Evolutionary conservation across 2,888 invertebrate species (phyloP), one percentile per base, ranked within the genome.

Genomic region (Salpingus planirostris): DNA sequence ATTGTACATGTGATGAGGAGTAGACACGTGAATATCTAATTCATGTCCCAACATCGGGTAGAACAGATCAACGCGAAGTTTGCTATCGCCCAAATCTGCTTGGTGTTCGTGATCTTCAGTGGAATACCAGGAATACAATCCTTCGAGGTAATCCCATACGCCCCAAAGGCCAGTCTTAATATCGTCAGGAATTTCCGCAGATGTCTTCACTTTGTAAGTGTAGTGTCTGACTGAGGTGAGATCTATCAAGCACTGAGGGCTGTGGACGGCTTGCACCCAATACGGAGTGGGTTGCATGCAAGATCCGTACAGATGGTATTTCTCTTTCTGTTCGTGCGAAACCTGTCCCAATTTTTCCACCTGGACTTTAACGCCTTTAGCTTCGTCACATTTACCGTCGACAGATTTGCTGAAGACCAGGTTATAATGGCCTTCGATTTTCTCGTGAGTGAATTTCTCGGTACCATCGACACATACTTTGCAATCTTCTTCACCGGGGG

Each of bases 381-480:
- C 27, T 11, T 47, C 50, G 3, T 44, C 47, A 31, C 63, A 65
- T 36, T 52, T 54, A 12, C 50, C 54, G n/a, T 56, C 54, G 23
- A 49, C 39, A 5, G 58, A 49, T 24, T 50, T 33, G 13, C 57
- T 61, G 41, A 57, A 55, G 1, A 46, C 47, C 15, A 66, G 31
- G 3, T 38, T 54, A 15, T 61, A 18, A 33, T 56, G 52, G 10
- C 51, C 49, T 24, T 48, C 47, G 1, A 59, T 52, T n/a, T 52
- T 54, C 11, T 58, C 53, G 4, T 49, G 43, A 2, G 44, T 47
- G 13, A 38, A 65, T 15, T 42, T 54, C 33, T 58, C 56, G 11
- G 46, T 47, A 2, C 47, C 58, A 10, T 62, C 59, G n/a, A 65
- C 15, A 40, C 65, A 65, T 11, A 66, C 48, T 50, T 59, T 59